Evolutionary conservation across 2,888 invertebrate species (phyloP).

Genomic region (Leptinotarsa tumamoca): DNA sequence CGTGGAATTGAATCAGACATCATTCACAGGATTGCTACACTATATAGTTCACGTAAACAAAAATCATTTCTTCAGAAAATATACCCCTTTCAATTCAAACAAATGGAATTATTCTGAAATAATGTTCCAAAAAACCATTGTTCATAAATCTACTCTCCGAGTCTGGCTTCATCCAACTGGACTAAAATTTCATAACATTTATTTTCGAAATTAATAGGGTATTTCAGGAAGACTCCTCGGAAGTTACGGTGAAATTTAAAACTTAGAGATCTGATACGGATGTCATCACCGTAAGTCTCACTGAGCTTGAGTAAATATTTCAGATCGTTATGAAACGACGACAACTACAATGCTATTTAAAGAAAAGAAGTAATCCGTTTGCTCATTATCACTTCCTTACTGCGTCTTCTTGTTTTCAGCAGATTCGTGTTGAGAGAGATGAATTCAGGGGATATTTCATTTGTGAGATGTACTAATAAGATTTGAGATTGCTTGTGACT

Average conservation of each 20-base stretch:
- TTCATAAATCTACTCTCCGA: background rate
- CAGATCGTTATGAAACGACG: slow-evolving; percentile 7
- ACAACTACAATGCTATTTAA: slow-evolving; percentile 5
- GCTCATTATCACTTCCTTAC: slow-evolving; percentile 7
- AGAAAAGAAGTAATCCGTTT: slow-evolving; percentile 13
- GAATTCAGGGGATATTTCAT: background rate
- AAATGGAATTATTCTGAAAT: no score
- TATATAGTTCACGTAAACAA: no score
- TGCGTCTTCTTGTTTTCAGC: slow-evolving; percentile 3
- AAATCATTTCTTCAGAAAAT: no score
- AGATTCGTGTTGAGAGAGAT: background rate
- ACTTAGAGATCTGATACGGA: background rate
- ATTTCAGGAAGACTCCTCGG: background rate
- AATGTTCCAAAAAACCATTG: background rate
- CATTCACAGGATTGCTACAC: no score
- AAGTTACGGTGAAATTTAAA: background rate
- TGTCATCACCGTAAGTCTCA: background rate
- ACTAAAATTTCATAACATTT: background rate
- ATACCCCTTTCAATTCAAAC: no score
- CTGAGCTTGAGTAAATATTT: slow-evolving; percentile 10
- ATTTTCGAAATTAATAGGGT: background rate
- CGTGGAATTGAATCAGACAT: no score
- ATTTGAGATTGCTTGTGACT: no score
- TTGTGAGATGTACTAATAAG: background rate
- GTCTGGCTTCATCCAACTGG: background rate